Percentiles rank a stretch among this genome's conserved stretches.
These are phyloP conservation scores for Tarsius wallacei DNA, from an alignment of 2,797 vertebrate genomes.

Conservation along the genomic window DNA sequence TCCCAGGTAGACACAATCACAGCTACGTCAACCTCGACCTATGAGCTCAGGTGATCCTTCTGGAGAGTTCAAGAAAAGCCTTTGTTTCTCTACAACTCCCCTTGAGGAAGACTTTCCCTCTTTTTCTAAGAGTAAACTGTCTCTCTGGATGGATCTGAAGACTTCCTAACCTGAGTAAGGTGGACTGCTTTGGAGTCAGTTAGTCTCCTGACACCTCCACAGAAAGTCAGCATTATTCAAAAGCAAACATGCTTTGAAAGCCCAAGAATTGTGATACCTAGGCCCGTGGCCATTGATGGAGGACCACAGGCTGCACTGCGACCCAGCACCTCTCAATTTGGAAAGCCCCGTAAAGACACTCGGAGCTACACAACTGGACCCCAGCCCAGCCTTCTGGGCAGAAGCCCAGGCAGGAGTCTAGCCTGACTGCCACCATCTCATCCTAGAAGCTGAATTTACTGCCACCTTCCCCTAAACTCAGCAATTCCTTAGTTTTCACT, in stretches of 20 bases:
- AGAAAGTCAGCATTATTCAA: background rate
- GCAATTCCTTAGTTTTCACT: background rate
- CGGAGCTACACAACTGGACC: background rate
- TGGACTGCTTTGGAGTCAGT: background rate
- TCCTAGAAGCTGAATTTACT: background rate
- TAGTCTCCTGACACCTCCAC: background rate
- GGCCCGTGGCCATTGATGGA: accelerated
- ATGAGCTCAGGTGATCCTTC: too few relatives aligned
- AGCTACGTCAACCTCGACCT: too few relatives aligned
- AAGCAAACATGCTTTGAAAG: background rate
- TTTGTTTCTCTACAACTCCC: background rate
- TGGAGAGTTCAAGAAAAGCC: background rate
- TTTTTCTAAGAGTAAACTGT: background rate
- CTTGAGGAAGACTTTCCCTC: background rate
- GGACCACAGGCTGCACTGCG: accelerated
- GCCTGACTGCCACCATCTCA: background rate
- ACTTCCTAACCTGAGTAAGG: background rate
- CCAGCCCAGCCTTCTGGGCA: background rate
- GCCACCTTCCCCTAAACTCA: background rate
- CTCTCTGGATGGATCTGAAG: background rate
- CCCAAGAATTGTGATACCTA: background rate
- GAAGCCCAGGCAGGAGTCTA: background rate
- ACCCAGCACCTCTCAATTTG: background rate
- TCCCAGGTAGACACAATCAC: too few relatives aligned
- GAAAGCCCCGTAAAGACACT: background rate